Percentiles rank a stretch among this genome's conserved stretches.
phyloP scores from a whole-genome alignment of 2,888 invertebrate genomes.

The Synergus laeviventris region DNA sequence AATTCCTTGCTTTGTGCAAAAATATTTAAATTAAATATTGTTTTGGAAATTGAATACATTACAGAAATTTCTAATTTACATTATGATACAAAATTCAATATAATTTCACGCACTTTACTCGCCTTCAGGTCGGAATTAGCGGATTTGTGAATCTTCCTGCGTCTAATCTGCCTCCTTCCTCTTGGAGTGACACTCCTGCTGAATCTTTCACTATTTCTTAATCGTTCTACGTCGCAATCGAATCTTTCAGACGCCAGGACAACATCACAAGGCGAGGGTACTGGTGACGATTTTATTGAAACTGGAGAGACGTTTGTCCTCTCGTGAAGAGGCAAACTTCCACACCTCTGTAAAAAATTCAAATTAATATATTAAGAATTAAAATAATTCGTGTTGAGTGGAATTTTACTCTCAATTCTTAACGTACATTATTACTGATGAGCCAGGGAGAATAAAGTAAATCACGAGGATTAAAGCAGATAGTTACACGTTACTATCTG shows the following conservation, averaged over 20 bases:
- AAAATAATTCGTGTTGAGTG: too few species aligned
- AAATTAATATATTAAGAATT: neutral
- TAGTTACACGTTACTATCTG: too few species aligned
- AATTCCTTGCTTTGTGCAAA: too few species aligned
- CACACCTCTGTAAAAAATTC: constrained; percentile 64
- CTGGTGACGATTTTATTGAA: constrained; percentile 66
- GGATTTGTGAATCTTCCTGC: constrained; percentile 66
- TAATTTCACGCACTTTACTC: constrained; percentile 64
- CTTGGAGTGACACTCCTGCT: constrained; percentile 80
- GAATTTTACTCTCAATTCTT: too few species aligned
- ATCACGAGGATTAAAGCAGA: too few species aligned
- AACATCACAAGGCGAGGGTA: constrained; percentile 68
- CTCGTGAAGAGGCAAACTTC: constrained; percentile 71
- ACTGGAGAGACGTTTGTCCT: constrained; percentile 73
- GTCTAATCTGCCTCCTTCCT: constrained; percentile 76
- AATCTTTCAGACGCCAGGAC: constrained; percentile 68
- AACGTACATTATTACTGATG: too few species aligned
- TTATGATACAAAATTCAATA: neutral
- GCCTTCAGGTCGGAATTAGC: constrained; percentile 64
- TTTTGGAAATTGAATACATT: too few species aligned
- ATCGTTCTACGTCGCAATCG: constrained; percentile 81
- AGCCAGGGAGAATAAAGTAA: too few species aligned
- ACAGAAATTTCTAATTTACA: too few species aligned
- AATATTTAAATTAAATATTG: too few species aligned
- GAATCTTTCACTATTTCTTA: constrained; percentile 82